Percentiles rank a stretch among this genome's conserved stretches.
Evolutionary conservation across 1,140 invertebrate genomes (phyloP).

Genomic region (Cotesia vestalis): DNA sequence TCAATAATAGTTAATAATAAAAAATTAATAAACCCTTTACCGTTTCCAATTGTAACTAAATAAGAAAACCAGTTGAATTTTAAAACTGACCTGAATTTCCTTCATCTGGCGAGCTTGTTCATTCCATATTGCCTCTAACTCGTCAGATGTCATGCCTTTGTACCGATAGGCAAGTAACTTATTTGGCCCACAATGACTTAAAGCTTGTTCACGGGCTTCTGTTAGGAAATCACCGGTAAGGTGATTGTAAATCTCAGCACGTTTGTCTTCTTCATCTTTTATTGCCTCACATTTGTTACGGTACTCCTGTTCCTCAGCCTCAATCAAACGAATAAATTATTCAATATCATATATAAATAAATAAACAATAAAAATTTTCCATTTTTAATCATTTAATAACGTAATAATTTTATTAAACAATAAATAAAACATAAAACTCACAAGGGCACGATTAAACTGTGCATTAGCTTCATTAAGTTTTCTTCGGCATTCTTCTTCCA

Average conservation of each 20-base stretch:
- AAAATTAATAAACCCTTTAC: background rate
- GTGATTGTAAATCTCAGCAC: conserved; percentile 87
- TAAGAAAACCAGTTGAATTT: background rate
- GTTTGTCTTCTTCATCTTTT: conserved; percentile 80
- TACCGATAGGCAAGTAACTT: conserved; percentile 78
- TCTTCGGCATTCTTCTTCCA: conserved; percentile 74
- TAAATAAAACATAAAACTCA: conserved; percentile 54
- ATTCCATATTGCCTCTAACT: conserved; percentile 74
- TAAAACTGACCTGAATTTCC: conserved; percentile 63
- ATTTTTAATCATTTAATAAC: background rate
- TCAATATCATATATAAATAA: conserved; percentile 39
- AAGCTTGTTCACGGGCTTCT: conserved; percentile 81
- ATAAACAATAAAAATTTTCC: conserved; percentile 1
- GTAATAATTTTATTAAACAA: background rate
- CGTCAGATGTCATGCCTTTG: conserved; percentile 84
- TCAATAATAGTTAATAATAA: too few relatives aligned
- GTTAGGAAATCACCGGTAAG: conserved; percentile 86
- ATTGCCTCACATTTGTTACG: conserved; percentile 68
- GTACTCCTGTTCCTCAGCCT: conserved; percentile 76
- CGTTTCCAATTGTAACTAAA: background rate
- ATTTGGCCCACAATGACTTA: conserved; percentile 79
- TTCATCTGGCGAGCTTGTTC: conserved; percentile 78
- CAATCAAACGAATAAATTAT: conserved; percentile 28
- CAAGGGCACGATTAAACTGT: conserved; percentile 80
- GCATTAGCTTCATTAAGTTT: conserved; percentile 73